A percentile compares a stretch with the other conserved stretches of the same genome.
These are phyloP conservation scores for Sander lucioperca DNA, from an alignment of 2,113 vertebrate species.

Conservation along the genomic window DNA sequence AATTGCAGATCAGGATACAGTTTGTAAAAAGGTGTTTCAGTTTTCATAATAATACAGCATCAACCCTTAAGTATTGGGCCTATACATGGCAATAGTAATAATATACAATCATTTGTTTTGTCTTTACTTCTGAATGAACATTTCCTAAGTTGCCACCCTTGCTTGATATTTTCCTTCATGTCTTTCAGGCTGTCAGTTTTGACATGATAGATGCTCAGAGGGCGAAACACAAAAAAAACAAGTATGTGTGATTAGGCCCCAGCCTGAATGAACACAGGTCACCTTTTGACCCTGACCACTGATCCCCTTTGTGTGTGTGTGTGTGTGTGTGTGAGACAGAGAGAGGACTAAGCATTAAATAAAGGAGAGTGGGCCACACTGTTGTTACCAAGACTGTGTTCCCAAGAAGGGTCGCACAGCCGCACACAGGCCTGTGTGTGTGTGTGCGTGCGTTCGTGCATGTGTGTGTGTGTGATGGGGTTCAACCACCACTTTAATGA, in stretches of 20 bases:
- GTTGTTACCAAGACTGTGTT: slow-evolving; percentile 38
- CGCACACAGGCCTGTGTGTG: slow-evolving; percentile 5
- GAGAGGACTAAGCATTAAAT: slow-evolving; percentile 34
- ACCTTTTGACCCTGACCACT: slow-evolving; percentile 53
- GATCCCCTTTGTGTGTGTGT: slow-evolving; percentile 27
- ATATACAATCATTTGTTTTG: not conserved
- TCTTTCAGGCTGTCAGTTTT: slow-evolving; percentile 46
- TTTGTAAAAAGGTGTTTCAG: slow-evolving; percentile 11
- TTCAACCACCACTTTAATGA: slow-evolving; percentile 25
- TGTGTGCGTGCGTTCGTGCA: slow-evolving; percentile 1
- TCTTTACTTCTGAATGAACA: not conserved
- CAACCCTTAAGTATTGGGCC: not conserved
- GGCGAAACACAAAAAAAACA: slow-evolving; percentile 55
- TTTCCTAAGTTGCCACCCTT: not conserved
- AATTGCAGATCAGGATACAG: slow-evolving; percentile 14
- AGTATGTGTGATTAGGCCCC: slow-evolving; percentile 62
- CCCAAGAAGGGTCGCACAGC: slow-evolving; percentile 36
- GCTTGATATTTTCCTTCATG: not conserved
- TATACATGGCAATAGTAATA: not conserved
- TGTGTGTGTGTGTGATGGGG: slow-evolving; percentile 13
- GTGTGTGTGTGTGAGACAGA: not conserved
- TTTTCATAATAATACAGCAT: not conserved
- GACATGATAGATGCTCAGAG: slow-evolving; percentile 41
- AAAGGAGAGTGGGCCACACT: slow-evolving; percentile 30
- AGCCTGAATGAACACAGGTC: slow-evolving; percentile 52